Conservation (phyloP, 2,113 vertebrate species). For the Struthidea cinerea region DNA sequence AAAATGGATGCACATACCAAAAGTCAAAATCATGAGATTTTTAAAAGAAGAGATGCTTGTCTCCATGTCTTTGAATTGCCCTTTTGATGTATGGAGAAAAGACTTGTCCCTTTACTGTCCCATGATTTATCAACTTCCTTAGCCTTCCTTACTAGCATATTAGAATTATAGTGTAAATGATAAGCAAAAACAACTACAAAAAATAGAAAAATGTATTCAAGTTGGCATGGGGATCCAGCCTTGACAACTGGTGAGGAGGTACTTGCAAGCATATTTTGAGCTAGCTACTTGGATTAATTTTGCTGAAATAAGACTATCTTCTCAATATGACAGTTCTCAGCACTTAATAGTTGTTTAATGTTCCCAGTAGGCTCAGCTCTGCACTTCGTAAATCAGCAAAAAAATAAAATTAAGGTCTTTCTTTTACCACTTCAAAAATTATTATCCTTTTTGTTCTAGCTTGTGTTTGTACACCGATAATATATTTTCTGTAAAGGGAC, state of each 20-base stretch:
- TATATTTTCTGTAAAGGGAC: constrained; percentile 31
- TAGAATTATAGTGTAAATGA: not conserved
- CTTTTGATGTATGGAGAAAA: not conserved
- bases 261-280: constrained; percentile 23
- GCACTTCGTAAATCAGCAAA: constrained; percentile 47
- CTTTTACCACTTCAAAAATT: constrained; percentile 42
- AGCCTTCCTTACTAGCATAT: not conserved
- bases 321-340: constrained; percentile 1
- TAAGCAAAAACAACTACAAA: not conserved
- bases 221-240: not conserved
- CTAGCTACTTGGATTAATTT: constrained; percentile 28
- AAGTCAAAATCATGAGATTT: not conserved
- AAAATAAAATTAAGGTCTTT: constrained; percentile 37
- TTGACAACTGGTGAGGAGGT: not conserved
- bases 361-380: constrained; percentile 21
- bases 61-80: not conserved
- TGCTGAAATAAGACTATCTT: constrained; percentile 7
- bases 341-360: constrained; percentile 17
- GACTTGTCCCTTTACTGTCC: not conserved
- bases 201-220: not conserved
- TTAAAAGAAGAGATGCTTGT: not conserved
- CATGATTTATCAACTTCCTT: not conserved
- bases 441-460: constrained; percentile 31
- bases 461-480: constrained; percentile 27
- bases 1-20: not conserved